phyloP scores from a whole-genome alignment of 2,797 vertebrate genomes.

The Sciurus carolinensis region DNA sequence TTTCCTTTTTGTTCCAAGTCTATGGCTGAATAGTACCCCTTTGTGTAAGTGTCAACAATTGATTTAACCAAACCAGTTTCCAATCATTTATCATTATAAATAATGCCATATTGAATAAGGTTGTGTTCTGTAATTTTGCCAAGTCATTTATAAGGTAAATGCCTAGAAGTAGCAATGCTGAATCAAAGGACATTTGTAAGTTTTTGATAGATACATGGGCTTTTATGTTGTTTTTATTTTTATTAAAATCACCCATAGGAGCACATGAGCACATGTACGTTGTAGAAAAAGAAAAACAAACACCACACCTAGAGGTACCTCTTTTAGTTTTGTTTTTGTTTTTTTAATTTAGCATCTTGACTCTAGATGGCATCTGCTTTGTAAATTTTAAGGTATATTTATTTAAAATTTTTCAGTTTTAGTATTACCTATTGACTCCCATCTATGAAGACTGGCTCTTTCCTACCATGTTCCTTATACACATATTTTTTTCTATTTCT shows the following conservation, averaged over 20 bases:
- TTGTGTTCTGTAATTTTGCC: not conserved
- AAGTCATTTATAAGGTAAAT: constrained; percentile 35
- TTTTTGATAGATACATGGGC: not conserved
- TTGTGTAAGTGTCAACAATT: not conserved
- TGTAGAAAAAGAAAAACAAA: not conserved
- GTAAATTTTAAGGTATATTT: not conserved
- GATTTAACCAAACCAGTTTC: constrained; percentile 37
- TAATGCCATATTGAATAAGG: not conserved
- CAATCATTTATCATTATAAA: not conserved
- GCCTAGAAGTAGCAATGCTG: not conserved
- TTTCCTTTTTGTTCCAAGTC: not conserved
- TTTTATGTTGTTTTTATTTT: constrained; percentile 15
- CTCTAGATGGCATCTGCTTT: not conserved
- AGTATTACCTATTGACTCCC: not conserved
- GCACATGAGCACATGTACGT: not conserved
- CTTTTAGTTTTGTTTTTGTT: not conserved
- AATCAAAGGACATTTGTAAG: not conserved
- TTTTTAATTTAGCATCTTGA: not conserved
- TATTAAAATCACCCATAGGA: constrained; percentile 42
- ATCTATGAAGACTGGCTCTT: not conserved
- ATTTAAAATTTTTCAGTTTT: too few relatives aligned
- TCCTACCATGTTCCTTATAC: not conserved
- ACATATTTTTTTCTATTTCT: not conserved
- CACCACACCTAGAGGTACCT: not conserved
- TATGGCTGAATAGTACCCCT: not conserved